Conservation (phyloP, 1,140 invertebrate species). For the Onthophagus taurus region DNA sequence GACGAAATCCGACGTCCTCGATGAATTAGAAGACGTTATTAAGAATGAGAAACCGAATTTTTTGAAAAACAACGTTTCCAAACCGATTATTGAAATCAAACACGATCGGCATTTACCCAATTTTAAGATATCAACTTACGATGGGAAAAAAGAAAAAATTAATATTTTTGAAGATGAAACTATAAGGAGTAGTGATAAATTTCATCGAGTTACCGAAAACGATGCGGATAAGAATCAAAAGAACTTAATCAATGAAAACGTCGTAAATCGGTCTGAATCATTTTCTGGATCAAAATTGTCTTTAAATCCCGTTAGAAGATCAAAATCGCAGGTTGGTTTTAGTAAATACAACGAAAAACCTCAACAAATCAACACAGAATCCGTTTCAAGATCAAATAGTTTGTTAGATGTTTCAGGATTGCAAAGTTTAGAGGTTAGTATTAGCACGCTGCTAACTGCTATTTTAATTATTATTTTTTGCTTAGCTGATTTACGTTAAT, state of each 20-base stretch:
- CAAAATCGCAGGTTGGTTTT: conserved; percentile 34
- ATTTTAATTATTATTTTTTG: no score
- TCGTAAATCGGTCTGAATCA: conserved; percentile 30
- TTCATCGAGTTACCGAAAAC: neutral
- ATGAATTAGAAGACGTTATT: conserved; percentile 13
- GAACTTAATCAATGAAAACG: conserved; percentile 1
- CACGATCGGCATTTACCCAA: conserved; percentile 29
- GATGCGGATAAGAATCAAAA: conserved; percentile 8
- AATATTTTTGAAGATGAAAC: conserved; percentile 38
- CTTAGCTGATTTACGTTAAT: no score
- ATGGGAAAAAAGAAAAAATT: conserved; percentile 34
- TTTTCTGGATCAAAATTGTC: conserved; percentile 26
- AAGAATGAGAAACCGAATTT: neutral
- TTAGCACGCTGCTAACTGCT: neutral
- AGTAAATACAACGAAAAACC: conserved; percentile 22
- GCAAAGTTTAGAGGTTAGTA: conserved; percentile 36
- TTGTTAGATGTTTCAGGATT: conserved; percentile 35
- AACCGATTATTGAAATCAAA: neutral
- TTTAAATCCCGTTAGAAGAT: conserved; percentile 31
- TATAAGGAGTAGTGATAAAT: conserved; percentile 31
- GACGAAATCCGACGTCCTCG: conserved; percentile 14
- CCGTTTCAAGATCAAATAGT: conserved; percentile 27
- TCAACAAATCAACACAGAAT: neutral
- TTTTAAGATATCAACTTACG: conserved; percentile 37
- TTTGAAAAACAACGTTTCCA: conserved; percentile 13